These are phyloP conservation scores for Rhagium mordax DNA, from an alignment of 2,888 invertebrate species.

Conservation along the genomic window DNA sequence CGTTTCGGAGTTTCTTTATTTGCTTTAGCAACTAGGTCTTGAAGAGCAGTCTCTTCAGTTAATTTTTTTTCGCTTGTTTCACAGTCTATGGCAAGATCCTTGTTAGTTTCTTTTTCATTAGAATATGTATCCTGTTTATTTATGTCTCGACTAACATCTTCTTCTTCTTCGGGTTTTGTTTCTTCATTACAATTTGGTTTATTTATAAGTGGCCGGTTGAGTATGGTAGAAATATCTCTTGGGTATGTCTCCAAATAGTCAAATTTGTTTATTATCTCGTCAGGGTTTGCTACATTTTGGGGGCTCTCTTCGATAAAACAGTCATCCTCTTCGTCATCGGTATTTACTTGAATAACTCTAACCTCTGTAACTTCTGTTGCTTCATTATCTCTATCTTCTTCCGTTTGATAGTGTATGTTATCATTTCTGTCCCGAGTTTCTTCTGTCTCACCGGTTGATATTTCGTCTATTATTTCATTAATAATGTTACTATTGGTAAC, in stretches of 20 bases:
- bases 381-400: constrained; percentile 25
- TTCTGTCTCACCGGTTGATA: constrained; percentile 1
- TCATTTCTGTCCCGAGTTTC: constrained; percentile 26
- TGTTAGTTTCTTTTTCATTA: too few species aligned
- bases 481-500: constrained; percentile 33
- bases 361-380: constrained; percentile 44
- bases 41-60: not conserved
- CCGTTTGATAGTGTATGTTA: constrained; percentile 7
- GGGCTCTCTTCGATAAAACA: constrained; percentile 39
- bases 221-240: not conserved
- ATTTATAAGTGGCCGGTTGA: not conserved
- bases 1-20: not conserved
- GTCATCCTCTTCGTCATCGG: constrained; percentile 50
- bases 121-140: not conserved
- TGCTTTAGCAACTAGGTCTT: not conserved
- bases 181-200: not conserved
- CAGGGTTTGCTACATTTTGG: not conserved
- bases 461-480: constrained; percentile 42
- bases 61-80: not conserved
- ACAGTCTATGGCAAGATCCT: too few species aligned
- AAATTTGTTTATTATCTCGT: not conserved
- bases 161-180: not conserved
- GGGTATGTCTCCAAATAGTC: constrained; percentile 30
- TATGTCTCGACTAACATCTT: not conserved
- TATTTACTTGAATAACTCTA: constrained; percentile 54